Evolutionary conservation across 1,140 invertebrate species (phyloP), one percentile per base, ranked within the genome.

Genomic region (Drosophila ogumai): DNA sequence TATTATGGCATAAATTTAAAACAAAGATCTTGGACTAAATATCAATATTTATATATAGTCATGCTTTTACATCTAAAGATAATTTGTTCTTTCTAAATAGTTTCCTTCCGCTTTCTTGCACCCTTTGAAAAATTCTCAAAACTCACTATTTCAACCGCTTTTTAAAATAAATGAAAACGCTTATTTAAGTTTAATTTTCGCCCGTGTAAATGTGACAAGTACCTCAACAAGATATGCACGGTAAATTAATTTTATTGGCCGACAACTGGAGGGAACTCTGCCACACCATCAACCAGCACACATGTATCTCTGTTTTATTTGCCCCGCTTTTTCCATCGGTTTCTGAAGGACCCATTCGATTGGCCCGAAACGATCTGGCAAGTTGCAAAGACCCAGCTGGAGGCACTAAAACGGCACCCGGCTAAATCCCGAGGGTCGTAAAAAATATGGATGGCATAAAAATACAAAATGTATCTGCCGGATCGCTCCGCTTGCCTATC

Each of bases 401-500:
- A 34, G 22, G 65, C 59, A 47, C 61, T 40, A 52, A 50, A 68
- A 66, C 13, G 10, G n/a, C 58, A 38, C n/a, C 12, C 34, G 5
- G 3, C 15, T 2, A 15, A 66, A 63, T 66, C 57, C 43, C 58
- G 22, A 4, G 44, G 67, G 68, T 73, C 66, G 43, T 73, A 72
- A 72, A 59, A 73, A 59, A 73, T 73, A 72, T 72, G 67, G 36
- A n/a, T n/a, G 38, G 54, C 69, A 73, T 38, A 55, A 73, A 73
- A 72, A 44, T 73, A 72, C 50, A 72, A 59, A 73, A 73, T 73
- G 69, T 72, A 72, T 73, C 56, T 44, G 38, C 25, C 19, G 60
- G 36, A 64, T 64, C 60, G 50, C 34, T 15, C 13, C 25, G n/a
- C 19, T 58, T 36, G 68, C 68, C 68, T 72, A 72, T 72, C 50